Percentiles rank a stretch among this genome's conserved stretches.
These are phyloP conservation scores for Parapsyche elsis DNA, from an alignment of 1,140 invertebrate genomes.

Conservation along the genomic window DNA sequence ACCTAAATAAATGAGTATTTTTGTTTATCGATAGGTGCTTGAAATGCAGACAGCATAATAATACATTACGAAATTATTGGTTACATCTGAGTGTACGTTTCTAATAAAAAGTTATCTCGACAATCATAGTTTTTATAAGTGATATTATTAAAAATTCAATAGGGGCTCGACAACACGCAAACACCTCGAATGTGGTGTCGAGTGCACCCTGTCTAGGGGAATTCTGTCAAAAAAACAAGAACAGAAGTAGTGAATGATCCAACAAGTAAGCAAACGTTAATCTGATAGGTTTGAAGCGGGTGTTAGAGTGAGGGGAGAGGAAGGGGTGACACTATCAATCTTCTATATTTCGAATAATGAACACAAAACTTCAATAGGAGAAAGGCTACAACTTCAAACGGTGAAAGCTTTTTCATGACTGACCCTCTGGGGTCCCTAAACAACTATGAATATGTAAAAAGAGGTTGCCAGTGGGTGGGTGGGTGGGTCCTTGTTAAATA, in stretches of 20 bases:
- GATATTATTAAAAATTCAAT: neutral
- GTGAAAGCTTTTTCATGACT: neutral
- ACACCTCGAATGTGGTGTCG: neutral
- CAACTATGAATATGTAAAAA: constrained; percentile 30
- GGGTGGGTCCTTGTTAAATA: constrained; percentile 22
- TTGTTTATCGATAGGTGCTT: too few relatives aligned
- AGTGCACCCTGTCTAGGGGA: neutral
- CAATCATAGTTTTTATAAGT: neutral
- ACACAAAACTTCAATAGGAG: constrained; percentile 10
- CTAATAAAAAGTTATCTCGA: neutral
- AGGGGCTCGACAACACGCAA: neutral
- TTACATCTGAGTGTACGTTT: neutral
- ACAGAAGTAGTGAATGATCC: neutral
- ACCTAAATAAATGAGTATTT: too few relatives aligned
- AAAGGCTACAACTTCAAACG: constrained; percentile 16
- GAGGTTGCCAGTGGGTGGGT: neutral
- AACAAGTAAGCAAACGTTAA: neutral
- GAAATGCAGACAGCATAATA: too few relatives aligned
- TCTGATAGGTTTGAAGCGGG: neutral
- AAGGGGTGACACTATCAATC: neutral
- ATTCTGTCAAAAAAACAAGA: neutral
- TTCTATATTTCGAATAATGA: neutral
- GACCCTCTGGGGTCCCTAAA: constrained; percentile 7
- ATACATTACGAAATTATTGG: too few relatives aligned
- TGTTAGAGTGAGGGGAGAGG: neutral